These are phyloP conservation scores for Gallinago stenura DNA, from an alignment of 2,797 vertebrate species.

Conservation along the genomic window DNA sequence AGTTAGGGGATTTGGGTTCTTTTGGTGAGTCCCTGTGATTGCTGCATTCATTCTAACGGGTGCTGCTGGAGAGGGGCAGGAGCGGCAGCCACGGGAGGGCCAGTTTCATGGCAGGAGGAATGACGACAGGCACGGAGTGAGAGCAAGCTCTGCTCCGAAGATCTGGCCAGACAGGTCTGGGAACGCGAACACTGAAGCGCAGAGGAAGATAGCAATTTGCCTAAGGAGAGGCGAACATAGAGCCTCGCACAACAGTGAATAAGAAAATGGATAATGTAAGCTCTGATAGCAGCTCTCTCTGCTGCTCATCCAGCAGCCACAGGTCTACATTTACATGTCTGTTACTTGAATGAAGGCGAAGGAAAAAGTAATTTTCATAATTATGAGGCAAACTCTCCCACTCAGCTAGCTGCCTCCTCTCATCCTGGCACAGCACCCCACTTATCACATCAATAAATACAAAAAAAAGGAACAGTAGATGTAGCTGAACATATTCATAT, in stretches of 20 bases:
- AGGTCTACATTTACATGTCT: neutral
- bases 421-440: neutral
- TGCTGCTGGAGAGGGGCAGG: neutral
- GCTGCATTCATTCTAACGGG: neutral
- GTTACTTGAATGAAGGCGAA: neutral
- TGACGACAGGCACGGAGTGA: accelerated
- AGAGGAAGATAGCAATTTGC: neutral
- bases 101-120: neutral
- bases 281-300: neutral
- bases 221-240: neutral
- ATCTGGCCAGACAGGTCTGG: neutral
- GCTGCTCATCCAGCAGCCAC: neutral
- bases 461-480: neutral
- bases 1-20: neutral
- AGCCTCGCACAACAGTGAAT: neutral
- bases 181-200: accelerated
- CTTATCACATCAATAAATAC: neutral
- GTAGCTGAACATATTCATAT: neutral
- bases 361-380: neutral
- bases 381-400: neutral
- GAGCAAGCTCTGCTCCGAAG: neutral
- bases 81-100: neutral
- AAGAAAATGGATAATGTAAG: neutral
- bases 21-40: neutral
- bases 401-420: neutral